A percentile compares a stretch with the other conserved stretches of the same genome.
Conservation (phyloP, 2,113 vertebrate genomes). For the Poeciliopsis occidentalis region DNA sequence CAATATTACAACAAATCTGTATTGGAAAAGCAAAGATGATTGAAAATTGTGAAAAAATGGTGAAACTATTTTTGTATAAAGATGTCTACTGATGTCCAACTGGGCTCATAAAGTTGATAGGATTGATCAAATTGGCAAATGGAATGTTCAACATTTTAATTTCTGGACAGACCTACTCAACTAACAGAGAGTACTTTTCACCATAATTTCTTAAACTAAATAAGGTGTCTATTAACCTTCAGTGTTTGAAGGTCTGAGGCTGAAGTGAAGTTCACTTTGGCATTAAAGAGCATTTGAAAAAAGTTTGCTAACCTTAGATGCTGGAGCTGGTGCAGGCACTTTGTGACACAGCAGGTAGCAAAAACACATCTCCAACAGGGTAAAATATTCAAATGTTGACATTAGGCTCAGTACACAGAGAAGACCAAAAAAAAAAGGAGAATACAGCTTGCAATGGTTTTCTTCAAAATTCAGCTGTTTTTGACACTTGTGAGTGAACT, state of each 20-base stretch:
- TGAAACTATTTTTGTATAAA: background rate
- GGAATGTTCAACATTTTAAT: too few relatives aligned
- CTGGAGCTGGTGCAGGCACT: background rate
- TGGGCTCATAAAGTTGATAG: background rate
- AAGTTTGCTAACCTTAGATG: constrained; percentile 22
- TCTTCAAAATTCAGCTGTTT: constrained; percentile 37
- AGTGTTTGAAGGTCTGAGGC: constrained; percentile 19
- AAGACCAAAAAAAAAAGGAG: constrained; percentile 5
- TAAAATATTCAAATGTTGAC: background rate
- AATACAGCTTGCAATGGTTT: background rate
- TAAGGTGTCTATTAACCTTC: background rate
- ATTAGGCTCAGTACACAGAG: background rate
- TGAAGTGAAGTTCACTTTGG: constrained; percentile 44
- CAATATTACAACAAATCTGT: constrained; percentile 3
- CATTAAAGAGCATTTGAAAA: constrained; percentile 32
- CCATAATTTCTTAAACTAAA: background rate
- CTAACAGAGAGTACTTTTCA: too few relatives aligned
- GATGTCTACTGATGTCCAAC: background rate
- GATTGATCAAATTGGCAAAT: too few relatives aligned
- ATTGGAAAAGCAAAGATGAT: constrained; percentile 17
- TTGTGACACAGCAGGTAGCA: constrained; percentile 6
- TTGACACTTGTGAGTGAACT: constrained; percentile 67
- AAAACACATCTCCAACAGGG: constrained; percentile 5
- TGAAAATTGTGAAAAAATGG: too few relatives aligned
- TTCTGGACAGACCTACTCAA: too few relatives aligned